Base-by-base conservation (phyloP, 1,140 invertebrate genomes). In the Dreissena rostriformis region DNA sequence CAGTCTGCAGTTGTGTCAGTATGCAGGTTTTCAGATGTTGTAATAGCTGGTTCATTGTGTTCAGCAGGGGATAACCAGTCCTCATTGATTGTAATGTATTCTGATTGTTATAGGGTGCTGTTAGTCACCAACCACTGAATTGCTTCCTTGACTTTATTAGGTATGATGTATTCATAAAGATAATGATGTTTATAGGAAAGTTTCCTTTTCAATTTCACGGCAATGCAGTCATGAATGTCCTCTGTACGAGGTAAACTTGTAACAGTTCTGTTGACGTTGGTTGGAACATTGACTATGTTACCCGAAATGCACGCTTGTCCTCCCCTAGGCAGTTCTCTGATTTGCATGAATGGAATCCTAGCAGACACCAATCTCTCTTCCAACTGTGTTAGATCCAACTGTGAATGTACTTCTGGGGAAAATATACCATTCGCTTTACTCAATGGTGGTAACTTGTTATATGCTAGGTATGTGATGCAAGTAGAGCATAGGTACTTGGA, bases 271-370 rank as follows among this genome's bases (percentile, higher is more conserved):
- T 78, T 70, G 4, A 85, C 72, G 82, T 87, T 68, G 55, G 83
- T 51, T 52, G 86, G 86, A 24, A 87, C 82, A 87, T 87, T 87
- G 10, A 85, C 86, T 53, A 87, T 74, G 53, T 80, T 85, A 29
- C 86, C 86, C 51, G 65, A 76, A 24, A 87, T 70, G n/a, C 67
- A 70, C 28, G 72, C 17, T 29, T 87, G 83, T 1, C 76, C 73
- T 19, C 83, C 86, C 28, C 83, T 57, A n/a, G 76, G 86, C 22
- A 74, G 52, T 52, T 86, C 79, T 53, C 66, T 51, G 4, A 86
- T 53, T 72, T 79, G 49, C 86, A 87, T 87, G 65, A 87, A 87
- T 55, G 86, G 84, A 24, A 87, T 82, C 26, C 86, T n/a, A 70
- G 79, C 55, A n/a, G 84, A 63, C 15, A 87, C 65, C 28, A 81